Evolutionary conservation across 2,888 invertebrate species (phyloP).

Genomic region (Anoplius nigerrimus): DNA sequence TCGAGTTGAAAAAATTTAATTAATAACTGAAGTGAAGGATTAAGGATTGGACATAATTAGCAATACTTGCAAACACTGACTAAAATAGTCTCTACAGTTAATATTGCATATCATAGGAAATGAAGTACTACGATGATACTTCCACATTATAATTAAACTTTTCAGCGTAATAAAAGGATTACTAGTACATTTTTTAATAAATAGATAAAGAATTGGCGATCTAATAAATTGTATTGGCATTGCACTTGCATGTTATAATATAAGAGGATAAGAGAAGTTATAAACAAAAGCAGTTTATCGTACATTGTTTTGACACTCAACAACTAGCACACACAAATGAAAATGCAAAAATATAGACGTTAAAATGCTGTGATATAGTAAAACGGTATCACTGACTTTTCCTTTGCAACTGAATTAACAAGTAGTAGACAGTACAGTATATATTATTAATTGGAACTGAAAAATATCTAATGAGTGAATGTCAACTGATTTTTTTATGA

Average conservation of each 20-base stretch:
- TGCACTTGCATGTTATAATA: slow-evolving; percentile 1
- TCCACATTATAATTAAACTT: too few species aligned
- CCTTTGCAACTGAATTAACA: slow-evolving; percentile 59
- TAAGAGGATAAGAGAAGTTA: background rate
- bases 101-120: too few species aligned
- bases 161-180: background rate
- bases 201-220: background rate
- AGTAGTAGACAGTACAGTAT: slow-evolving; percentile 53
- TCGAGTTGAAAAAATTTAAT: too few species aligned
- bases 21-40: too few species aligned
- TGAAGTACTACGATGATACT: too few species aligned
- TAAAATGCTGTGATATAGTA: slow-evolving; percentile 6
- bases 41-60: too few species aligned
- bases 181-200: slow-evolving; percentile 1
- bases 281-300: background rate
- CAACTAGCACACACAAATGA: background rate
- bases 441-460: slow-evolving; percentile 52
- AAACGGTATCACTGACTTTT: background rate
- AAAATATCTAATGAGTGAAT: slow-evolving; percentile 57
- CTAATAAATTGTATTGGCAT: background rate
- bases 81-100: too few species aligned
- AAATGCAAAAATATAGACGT: slow-evolving; percentile 16
- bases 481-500: slow-evolving; percentile 56
- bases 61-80: too few species aligned
- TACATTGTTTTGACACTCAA: background rate